Conservation (phyloP, 2,888 invertebrate species). For the Trissoscelio sp. region DNA sequence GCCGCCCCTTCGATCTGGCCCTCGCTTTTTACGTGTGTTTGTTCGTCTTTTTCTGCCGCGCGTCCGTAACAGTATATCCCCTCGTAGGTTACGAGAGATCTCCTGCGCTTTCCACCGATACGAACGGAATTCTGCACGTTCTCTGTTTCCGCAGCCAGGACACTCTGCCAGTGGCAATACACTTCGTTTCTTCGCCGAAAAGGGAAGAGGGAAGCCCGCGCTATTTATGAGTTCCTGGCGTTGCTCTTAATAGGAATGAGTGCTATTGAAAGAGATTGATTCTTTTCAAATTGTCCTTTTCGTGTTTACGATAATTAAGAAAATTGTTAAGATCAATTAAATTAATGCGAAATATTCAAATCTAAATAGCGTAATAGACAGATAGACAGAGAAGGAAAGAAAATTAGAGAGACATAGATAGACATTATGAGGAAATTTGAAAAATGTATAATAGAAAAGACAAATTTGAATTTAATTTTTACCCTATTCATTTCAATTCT, state of each 20-base stretch:
- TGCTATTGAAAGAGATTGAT: constrained; percentile 49
- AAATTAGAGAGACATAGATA: too few species aligned
- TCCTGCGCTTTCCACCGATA: constrained; percentile 65
- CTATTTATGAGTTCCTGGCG: constrained; percentile 76
- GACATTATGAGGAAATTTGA: too few species aligned
- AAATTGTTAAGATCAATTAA: too few species aligned
- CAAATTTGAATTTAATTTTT: too few species aligned
- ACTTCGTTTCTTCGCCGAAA: constrained; percentile 75
- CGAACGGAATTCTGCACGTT: constrained; percentile 74
- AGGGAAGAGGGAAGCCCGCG: constrained; percentile 70
- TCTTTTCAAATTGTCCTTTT: too few species aligned
- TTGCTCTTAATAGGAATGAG: constrained; percentile 76
- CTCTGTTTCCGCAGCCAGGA: constrained; percentile 72
- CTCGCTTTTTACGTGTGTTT: constrained; percentile 66
- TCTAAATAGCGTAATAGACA: too few species aligned
- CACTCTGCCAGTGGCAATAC: constrained; percentile 75
- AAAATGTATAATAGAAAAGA: too few species aligned
- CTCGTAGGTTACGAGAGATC: constrained; percentile 70
- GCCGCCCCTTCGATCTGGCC: constrained; percentile 44
- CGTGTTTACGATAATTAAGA: too few species aligned
- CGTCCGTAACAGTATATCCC: constrained; percentile 68
- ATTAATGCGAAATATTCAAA: too few species aligned
- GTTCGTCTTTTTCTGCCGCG: constrained; percentile 62
- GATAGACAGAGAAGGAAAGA: too few species aligned
- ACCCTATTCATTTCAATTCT: too few species aligned